Evolutionary conservation across 2,888 invertebrate species (phyloP), one percentile per base, ranked within the genome.

Genomic region (Calephelis perditalis): DNA sequence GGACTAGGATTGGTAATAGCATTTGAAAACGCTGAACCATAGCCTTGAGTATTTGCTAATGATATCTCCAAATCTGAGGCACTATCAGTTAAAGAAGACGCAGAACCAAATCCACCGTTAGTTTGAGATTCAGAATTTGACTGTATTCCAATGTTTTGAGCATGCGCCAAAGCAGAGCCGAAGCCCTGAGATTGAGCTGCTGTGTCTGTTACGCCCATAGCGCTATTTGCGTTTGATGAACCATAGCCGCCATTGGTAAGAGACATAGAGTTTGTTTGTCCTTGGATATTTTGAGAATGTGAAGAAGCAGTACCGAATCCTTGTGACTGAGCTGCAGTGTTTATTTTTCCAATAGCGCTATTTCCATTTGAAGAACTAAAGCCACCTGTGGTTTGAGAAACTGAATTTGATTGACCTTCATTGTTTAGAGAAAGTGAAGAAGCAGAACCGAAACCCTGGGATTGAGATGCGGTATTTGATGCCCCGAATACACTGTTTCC

Each of bases 171-270:
- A 46, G 83, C 83, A 11, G 73, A 74, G 5, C 75, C 74, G 65
- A 69, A 78, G 26, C 79, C 73, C 55, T 82, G 82, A 63, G 77
- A 70, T 64, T 76, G 82, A 54, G 79, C 79, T 7, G 75, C 74
- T 44, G 76, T 72, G 55, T 78, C 62, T 26, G 75, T 65, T 11
- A 81, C 68, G 26, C 74, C 73, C 11, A 67, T 61, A 11, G 68
- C 71, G 54, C 72, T 73, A 66, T 78, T 76, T n/a, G 74, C 74
- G 9, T 70, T 64, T 7, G 78, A 78, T 7, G 70, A 69, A 49
- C 78, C 79, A 26, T 71, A 71, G 10, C 76, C 75, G 26, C 74
- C 75, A 66, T 73, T 74, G 12, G 72, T 66, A 57, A 75, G 73
- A 52, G 74, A 71, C 52, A 75, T 66, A 43, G 78, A 75, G 1